A percentile compares a stretch with the other conserved stretches of the same genome.
These are phyloP conservation scores for Zosterops borbonicus DNA, from an alignment of 2,113 vertebrate species.

Conservation along the genomic window DNA sequence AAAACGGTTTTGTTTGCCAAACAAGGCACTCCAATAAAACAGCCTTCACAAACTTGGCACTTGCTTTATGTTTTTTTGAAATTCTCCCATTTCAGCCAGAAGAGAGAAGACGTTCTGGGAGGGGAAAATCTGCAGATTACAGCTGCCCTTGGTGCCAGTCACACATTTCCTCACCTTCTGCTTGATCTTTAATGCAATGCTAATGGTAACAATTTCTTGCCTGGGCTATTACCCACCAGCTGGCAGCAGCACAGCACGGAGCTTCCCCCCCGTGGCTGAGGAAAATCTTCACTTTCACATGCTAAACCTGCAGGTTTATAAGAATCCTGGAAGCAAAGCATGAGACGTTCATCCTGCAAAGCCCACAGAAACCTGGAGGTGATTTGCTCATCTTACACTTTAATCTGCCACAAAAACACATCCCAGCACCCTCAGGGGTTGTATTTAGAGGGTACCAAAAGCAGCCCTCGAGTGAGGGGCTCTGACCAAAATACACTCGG, in stretches of 20 bases:
- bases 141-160: background rate
- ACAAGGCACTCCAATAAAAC: background rate
- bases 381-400: background rate
- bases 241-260: background rate
- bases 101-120: background rate
- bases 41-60: background rate
- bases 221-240: background rate
- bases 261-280: background rate
- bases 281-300: background rate
- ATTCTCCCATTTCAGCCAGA: background rate
- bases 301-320: background rate
- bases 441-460: background rate
- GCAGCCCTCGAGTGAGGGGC: background rate
- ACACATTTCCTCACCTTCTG: background rate
- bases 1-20: background rate
- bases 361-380: background rate
- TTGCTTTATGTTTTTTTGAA: background rate
- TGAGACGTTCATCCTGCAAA: background rate
- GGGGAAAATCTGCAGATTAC: background rate
- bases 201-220: background rate
- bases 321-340: background rate
- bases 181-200: slow-evolving; percentile 1
- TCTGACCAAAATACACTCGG: background rate
- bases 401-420: background rate
- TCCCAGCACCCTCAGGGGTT: background rate